Conservation (phyloP, 2,888 invertebrate genomes). For the Baronia brevicornis region DNA sequence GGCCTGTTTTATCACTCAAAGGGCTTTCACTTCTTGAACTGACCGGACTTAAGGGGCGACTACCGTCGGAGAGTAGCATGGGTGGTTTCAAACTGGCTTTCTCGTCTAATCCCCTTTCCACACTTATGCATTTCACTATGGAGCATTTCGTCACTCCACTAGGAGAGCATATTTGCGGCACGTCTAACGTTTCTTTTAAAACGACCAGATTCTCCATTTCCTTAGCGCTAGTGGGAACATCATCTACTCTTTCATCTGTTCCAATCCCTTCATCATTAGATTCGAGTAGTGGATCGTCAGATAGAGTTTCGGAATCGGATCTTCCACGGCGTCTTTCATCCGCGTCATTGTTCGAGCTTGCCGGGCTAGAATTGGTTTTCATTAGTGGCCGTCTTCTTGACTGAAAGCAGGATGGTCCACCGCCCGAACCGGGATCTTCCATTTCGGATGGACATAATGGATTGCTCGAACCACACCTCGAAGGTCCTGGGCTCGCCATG, state of each 20-base stretch:
- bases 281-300: slow-evolving; percentile 81
- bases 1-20: slow-evolving; percentile 81
- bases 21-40: slow-evolving; percentile 88
- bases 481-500: slow-evolving; percentile 89
- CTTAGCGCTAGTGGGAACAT: slow-evolving; percentile 81
- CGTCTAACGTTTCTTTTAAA: slow-evolving; percentile 60
- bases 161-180: slow-evolving; percentile 64
- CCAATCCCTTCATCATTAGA: slow-evolving; percentile 87
- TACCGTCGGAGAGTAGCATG: slow-evolving; percentile 75
- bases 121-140: slow-evolving; percentile 73
- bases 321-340: slow-evolving; percentile 75
- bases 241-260: slow-evolving; percentile 84
- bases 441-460: slow-evolving; percentile 85
- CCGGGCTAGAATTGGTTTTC: slow-evolving; percentile 74
- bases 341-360: slow-evolving; percentile 56
- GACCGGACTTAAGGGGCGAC: slow-evolving; percentile 80
- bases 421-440: slow-evolving; percentile 81
- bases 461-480: slow-evolving; percentile 87
- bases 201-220: slow-evolving; percentile 69
- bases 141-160: slow-evolving; percentile 69
- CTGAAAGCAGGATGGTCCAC: slow-evolving; percentile 69
- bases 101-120: slow-evolving; percentile 71
- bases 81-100: slow-evolving; percentile 59
- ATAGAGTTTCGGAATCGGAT: slow-evolving; percentile 84
- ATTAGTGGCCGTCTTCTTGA: slow-evolving; percentile 77